Conservation (phyloP, 2,797 vertebrate genomes). For the Microchirus variegatus region DNA sequence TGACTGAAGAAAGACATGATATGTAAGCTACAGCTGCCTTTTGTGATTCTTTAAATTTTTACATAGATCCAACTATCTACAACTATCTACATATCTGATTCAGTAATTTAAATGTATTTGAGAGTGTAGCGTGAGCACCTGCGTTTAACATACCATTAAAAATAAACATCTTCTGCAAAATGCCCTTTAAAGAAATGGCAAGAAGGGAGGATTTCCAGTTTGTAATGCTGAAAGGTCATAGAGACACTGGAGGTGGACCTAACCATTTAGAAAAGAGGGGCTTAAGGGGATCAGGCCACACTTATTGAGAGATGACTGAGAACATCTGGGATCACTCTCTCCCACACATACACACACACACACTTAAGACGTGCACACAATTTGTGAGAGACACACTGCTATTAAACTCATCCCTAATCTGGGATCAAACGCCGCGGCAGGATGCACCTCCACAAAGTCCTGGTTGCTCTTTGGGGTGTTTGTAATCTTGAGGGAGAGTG, state of each 20-base stretch:
- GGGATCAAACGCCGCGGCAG: constrained; percentile 56
- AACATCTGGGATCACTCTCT: constrained; percentile 82
- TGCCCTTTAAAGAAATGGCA: neutral
- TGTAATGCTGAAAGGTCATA: constrained; percentile 72
- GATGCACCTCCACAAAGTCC: constrained; percentile 49
- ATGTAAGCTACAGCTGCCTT: no score
- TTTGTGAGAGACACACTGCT: constrained; percentile 19
- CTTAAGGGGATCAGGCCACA: constrained; percentile 79
- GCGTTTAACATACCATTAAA: constrained; percentile 59
- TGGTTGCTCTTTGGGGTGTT: constrained; percentile 48
- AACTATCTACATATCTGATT: no score
- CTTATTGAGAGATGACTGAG: constrained; percentile 81
- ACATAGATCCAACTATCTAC: no score
- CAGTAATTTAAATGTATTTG: constrained; percentile 9
- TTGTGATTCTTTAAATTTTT: no score
- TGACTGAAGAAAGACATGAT: no score
- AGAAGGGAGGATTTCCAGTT: constrained; percentile 54
- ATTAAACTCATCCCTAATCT: constrained; percentile 60
- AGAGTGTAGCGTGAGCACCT: constrained; percentile 39
- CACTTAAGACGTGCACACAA: constrained; percentile 33
- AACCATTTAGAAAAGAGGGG: constrained; percentile 70
- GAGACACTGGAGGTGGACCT: constrained; percentile 68
- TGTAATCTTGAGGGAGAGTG: constrained; percentile 71
- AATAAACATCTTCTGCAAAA: constrained; percentile 52
- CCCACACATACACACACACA: constrained; percentile 58